Percentiles rank a stretch among this genome's conserved stretches.
These are phyloP conservation scores for Masnerella sp. DNA, from an alignment of 2,888 invertebrate species.

Conservation along the genomic window DNA sequence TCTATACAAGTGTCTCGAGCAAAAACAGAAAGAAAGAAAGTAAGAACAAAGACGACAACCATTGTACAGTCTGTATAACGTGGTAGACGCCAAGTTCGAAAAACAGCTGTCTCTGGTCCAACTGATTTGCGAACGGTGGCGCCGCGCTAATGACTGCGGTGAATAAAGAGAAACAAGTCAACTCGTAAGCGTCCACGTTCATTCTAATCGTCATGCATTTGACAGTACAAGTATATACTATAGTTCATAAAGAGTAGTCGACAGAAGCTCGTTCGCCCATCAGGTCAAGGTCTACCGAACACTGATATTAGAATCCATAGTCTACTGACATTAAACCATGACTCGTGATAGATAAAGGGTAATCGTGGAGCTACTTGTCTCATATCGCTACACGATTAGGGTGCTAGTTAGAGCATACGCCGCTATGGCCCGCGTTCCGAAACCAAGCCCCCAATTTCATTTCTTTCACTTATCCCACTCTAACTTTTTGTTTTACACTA, in stretches of 20 bases:
- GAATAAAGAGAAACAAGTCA: constrained; percentile 44
- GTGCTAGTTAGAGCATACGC: constrained; percentile 63
- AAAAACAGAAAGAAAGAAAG: constrained; percentile 17
- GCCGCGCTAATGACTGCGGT: constrained; percentile 40
- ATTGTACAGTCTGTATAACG: constrained; percentile 26
- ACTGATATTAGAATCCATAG: constrained; percentile 56
- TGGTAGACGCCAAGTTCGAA: constrained; percentile 15
- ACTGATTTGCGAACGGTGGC: constrained; percentile 28
- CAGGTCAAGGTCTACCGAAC: constrained; percentile 58
- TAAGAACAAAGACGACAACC: constrained; percentile 18
- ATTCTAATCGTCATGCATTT: constrained; percentile 58
- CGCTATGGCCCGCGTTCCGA: constrained; percentile 65
- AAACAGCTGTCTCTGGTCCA: constrained; percentile 7
- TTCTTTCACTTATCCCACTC: constrained; percentile 52
- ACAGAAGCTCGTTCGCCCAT: constrained; percentile 55
- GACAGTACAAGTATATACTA: constrained; percentile 59
- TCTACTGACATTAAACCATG: constrained; percentile 60
- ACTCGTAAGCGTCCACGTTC: constrained; percentile 55
- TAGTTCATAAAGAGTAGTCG: constrained; percentile 58
- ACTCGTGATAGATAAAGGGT: constrained; percentile 52
- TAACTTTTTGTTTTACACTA: no score
- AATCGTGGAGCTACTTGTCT: constrained; percentile 58
- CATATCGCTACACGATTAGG: constrained; percentile 64
- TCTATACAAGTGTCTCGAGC: constrained; percentile 31
- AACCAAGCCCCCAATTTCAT: constrained; percentile 44